Conservation (phyloP, 2,113 vertebrate genomes). For the Cyphomyrus plagiostoma region DNA sequence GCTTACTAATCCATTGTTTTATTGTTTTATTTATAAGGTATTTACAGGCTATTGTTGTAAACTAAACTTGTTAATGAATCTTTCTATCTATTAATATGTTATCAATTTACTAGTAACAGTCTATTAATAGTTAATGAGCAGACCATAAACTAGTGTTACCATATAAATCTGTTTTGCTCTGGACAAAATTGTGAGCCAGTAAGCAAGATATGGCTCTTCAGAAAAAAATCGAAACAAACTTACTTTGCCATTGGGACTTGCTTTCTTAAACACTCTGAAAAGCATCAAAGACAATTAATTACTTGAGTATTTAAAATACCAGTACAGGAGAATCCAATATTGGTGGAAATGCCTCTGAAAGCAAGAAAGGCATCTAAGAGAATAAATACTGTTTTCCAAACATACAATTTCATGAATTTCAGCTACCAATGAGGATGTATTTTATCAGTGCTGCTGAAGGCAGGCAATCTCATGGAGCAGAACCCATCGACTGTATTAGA, state of each 20-base stretch:
- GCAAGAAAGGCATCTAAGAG: neutral
- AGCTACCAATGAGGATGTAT: neutral
- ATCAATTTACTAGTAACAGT: neutral
- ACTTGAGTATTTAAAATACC: neutral
- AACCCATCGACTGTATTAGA: neutral
- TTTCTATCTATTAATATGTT: neutral
- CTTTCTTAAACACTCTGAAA: constrained; percentile 82
- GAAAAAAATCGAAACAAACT: constrained; percentile 8
- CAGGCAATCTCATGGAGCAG: neutral
- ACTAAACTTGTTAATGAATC: neutral
- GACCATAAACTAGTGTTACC: neutral
- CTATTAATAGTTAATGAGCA: neutral
- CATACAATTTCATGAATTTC: neutral
- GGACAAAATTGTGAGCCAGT: neutral
- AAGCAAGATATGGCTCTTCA: neutral
- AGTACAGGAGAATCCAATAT: neutral
- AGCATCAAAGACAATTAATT: constrained; percentile 26
- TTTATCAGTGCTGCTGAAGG: neutral
- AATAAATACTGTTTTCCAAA: neutral
- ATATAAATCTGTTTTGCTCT: neutral
- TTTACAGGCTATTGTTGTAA: neutral
- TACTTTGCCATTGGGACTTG: constrained; percentile 77
- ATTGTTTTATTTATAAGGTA: neutral
- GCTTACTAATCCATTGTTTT: neutral
- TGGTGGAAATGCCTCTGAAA: neutral